phyloP scores from a whole-genome alignment of 2,113 vertebrate genomes.

The Mormoops blainvillei region DNA sequence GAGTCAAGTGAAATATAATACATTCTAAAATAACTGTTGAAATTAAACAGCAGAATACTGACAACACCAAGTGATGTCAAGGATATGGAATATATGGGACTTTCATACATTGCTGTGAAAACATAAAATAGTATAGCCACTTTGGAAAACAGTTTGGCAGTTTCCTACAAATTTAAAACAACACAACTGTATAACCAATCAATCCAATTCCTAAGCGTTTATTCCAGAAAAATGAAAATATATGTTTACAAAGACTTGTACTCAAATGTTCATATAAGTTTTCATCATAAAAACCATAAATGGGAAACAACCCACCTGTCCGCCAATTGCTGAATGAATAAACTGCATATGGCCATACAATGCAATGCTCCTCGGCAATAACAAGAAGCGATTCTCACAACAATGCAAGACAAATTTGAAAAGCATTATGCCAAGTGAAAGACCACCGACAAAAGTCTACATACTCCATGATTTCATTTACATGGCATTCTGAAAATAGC shows the following conservation, averaged over 20 bases:
- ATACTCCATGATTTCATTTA: not conserved
- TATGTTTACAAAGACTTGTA: not conserved
- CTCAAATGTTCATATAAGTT: not conserved
- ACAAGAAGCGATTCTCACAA: not conserved
- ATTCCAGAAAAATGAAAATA: slow-evolving; percentile 24
- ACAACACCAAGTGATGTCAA: not conserved
- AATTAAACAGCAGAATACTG: not conserved
- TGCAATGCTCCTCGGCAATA: not conserved
- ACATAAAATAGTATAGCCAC: not conserved
- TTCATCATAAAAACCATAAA: not conserved
- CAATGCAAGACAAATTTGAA: not conserved
- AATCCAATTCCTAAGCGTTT: not conserved
- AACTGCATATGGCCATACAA: not conserved
- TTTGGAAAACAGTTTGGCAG: not conserved
- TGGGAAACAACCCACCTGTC: not conserved
- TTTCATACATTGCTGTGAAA: not conserved
- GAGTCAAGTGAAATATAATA: not conserved
- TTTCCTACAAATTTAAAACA: not conserved
- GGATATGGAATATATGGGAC: not conserved
- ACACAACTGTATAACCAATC: not conserved
- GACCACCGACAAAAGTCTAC: not conserved
- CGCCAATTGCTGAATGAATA: not conserved
- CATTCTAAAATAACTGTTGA: not conserved
- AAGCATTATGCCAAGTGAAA: not conserved
- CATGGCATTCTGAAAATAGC: not conserved